Base-by-base conservation (phyloP, 2,113 vertebrate species). In the Sinocyclocheilus anophthalmus region DNA sequence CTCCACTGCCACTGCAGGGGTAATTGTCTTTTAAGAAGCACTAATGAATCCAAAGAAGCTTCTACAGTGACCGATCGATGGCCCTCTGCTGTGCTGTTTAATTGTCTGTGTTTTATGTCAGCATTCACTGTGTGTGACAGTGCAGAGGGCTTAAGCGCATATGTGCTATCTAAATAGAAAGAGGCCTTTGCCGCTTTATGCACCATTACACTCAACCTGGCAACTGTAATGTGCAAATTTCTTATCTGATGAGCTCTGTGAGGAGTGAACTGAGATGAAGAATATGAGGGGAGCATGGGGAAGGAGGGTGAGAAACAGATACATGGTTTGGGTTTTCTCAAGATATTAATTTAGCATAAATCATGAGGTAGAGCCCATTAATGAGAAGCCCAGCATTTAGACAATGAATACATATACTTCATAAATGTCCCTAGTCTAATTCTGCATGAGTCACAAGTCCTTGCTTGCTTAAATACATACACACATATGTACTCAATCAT, bases 11-110 rank as follows among this genome's bases (percentile, higher is more conserved):
- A 57, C 63, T 18, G 78, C 39, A 76, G 76, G 88, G 88, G 53
- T 83, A 85, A 87, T 83, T 78, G 45, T 76, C 83, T 87, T 77
- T 79, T 82, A 79, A 85, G 80, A 85, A 79, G 53, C 63, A 57
- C 53, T 83, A 59, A 72, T 33, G 83, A 85, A 78, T 20, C 13
- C 50, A 26, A 9, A 53, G 45, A 79, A 78, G 48, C 72, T 79
- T 20, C 39, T 65, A 81, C 65, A 76, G 76, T 63, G 84, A 24
- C 10, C 33, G 30, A 89, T 87, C 42, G 65, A 87, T 79, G 85
- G 77, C 72, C 26, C 61, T 86, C 70, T 55, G 37, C 50, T 78
- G 20, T 87, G 72, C 61, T 39, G 42, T 76, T 30, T 81, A 81
- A 81, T 81, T 55, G 48, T 59, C 48, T 70, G 76, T 50, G 61